These are phyloP conservation scores for Eilema griseolum DNA, from an alignment of 2,888 invertebrate species.

Conservation along the genomic window DNA sequence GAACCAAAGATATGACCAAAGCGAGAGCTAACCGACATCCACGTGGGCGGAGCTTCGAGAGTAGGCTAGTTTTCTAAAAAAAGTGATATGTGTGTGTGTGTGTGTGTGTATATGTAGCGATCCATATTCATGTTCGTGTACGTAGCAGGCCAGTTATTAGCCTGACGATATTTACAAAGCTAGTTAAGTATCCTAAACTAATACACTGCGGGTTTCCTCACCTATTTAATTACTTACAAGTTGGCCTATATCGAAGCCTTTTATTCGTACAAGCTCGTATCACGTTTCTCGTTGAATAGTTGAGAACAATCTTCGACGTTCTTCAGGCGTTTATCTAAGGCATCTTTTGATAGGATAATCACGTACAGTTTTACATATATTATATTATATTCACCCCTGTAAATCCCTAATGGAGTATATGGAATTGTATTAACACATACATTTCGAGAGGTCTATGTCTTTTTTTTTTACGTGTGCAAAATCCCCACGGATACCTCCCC, in stretches of 20 bases:
- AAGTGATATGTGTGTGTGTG: no score
- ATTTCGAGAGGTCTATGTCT: no score
- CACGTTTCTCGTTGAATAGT: background rate
- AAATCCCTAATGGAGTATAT: no score
- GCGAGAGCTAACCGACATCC: no score
- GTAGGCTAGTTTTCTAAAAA: no score
- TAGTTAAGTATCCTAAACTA: constrained; percentile 7
- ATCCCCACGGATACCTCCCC: no score
- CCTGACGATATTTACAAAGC: background rate
- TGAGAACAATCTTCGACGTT: background rate
- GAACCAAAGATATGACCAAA: no score
- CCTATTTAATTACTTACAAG: background rate
- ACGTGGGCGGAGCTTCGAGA: no score
- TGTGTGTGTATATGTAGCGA: background rate
- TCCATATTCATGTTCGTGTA: background rate
- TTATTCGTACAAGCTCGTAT: background rate
- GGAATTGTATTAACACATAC: no score
- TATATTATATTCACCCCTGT: no score
- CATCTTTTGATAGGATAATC: background rate
- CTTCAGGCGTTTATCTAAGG: background rate
- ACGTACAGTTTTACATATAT: no score
- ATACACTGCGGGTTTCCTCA: background rate
- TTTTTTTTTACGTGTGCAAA: no score
- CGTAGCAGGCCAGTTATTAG: background rate
- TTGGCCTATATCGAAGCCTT: background rate